A percentile compares a stretch with the other conserved stretches of the same genome.
Evolutionary conservation across 2,113 vertebrate genomes (phyloP).

Genomic region (Cyphomyrus plagiostoma): DNA sequence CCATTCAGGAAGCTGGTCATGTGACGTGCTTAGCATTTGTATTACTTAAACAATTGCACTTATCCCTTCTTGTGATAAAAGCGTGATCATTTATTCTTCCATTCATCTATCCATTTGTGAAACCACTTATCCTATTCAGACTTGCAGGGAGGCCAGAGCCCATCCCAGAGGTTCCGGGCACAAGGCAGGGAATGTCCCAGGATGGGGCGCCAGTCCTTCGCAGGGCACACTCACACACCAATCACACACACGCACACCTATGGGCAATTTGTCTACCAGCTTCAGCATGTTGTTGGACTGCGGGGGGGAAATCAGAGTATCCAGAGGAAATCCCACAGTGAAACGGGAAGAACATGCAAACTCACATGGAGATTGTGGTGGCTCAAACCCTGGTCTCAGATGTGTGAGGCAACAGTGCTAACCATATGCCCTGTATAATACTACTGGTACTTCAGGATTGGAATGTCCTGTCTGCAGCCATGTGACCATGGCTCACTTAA

Average conservation of each 20-base stretch:
- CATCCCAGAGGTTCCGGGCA: neutral
- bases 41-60: neutral
- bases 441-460: neutral
- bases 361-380: neutral
- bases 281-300: neutral
- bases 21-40: neutral
- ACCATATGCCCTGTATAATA: neutral
- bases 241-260: neutral
- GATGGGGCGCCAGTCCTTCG: neutral
- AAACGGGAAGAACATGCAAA: neutral
- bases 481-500: neutral
- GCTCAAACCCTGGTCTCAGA: neutral
- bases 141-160: neutral
- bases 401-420: neutral
- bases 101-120: neutral
- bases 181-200: neutral
- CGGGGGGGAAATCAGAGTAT: neutral
- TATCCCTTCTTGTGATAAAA: neutral
- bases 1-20: neutral
- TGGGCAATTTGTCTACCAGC: neutral
- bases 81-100: neutral
- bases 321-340: neutral
- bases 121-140: neutral
- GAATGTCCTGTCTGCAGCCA: neutral
- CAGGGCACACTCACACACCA: neutral